phyloP scores from a whole-genome alignment of 2,797 vertebrate species.

The Aldrovandia affinis region DNA sequence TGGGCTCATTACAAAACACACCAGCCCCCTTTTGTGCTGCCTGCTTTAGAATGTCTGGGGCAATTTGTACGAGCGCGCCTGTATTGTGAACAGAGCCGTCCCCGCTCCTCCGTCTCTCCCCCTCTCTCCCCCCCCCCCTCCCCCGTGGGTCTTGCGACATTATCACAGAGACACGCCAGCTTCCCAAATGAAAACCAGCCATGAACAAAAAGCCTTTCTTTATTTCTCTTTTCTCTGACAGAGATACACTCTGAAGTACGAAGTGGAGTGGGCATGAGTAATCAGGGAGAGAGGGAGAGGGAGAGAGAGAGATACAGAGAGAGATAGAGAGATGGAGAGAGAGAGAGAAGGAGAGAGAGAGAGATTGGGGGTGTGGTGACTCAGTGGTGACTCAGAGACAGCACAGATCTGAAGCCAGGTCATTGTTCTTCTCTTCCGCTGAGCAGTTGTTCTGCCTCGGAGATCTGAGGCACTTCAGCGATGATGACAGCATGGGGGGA shows the following conservation, averaged over 20 bases:
- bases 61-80: constrained; percentile 39
- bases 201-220: constrained; percentile 53
- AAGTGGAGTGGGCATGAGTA: constrained; percentile 67
- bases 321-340: not conserved
- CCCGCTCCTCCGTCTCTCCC: constrained; percentile 16
- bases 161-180: constrained; percentile 64
- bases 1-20: constrained; percentile 20
- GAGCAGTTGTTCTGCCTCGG: constrained; percentile 20
- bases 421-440: constrained; percentile 63
- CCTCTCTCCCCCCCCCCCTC: constrained; percentile 37
- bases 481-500: not conserved
- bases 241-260: constrained; percentile 51
- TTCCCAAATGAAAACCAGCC: constrained; percentile 69
- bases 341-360: not conserved
- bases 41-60: constrained; percentile 32
- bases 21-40: not conserved
- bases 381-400: not conserved
- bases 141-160: constrained; percentile 53
- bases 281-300: constrained; percentile 50
- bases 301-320: not conserved
- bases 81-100: constrained; percentile 36
- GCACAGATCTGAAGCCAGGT: constrained; percentile 66
- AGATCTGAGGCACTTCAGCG: not conserved
- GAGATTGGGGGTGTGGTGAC: not conserved
- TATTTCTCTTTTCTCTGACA: constrained; percentile 55